A percentile compares a stretch with the other conserved stretches of the same genome.
Conservation (phyloP, 2,113 vertebrate genomes). For the Oophaga pumilio region DNA sequence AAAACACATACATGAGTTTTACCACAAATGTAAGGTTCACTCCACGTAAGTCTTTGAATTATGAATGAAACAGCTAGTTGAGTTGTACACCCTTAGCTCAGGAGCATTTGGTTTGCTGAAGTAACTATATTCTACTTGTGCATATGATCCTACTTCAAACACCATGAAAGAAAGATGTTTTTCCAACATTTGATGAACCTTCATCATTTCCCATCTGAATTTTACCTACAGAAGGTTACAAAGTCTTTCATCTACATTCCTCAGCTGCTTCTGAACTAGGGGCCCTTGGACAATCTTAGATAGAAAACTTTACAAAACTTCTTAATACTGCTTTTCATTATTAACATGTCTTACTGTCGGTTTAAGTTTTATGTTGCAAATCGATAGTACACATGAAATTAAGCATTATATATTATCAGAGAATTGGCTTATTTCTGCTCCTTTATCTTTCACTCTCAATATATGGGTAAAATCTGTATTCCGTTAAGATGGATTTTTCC, state of each 20-base stretch:
- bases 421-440: too few species aligned
- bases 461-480: too few species aligned
- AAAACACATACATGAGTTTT: background rate
- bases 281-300: background rate
- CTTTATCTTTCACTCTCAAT: too few species aligned
- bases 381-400: too few species aligned
- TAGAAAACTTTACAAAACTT: background rate
- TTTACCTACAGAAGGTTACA: background rate
- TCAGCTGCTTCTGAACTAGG: background rate
- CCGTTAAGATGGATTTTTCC: too few species aligned
- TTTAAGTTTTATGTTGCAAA: too few species aligned
- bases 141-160: background rate
- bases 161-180: conserved; percentile 35
- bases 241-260: conserved; percentile 23
- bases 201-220: conserved; percentile 12
- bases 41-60: conserved; percentile 3
- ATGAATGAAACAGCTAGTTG: conserved; percentile 6
- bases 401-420: too few species aligned
- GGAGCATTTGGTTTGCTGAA: background rate
- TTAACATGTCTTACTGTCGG: background rate
- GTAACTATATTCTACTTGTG: background rate
- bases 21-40: conserved; percentile 11
- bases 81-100: background rate
- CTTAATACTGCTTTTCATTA: background rate
- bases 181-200: background rate